These are phyloP conservation scores for Synergus gifuensis DNA, from an alignment of 2,888 invertebrate species.

Conservation along the genomic window DNA sequence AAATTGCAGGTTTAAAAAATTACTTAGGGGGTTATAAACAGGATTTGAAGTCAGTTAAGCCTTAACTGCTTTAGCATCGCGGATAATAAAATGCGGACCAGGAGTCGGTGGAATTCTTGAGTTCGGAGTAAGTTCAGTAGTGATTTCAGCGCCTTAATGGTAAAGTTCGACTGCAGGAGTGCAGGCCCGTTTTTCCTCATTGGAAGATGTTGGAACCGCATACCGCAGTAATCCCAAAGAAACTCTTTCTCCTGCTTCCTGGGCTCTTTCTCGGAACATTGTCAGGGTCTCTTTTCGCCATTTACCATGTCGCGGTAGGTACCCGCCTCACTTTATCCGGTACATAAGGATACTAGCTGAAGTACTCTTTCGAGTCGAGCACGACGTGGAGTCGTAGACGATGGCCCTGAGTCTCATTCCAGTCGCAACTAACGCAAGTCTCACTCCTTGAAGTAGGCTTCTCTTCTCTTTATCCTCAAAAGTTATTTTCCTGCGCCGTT, in stretches of 20 bases:
- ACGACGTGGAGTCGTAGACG: not conserved
- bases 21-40: too few relatives aligned
- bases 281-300: not conserved
- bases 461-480: not conserved
- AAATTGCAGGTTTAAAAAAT: too few relatives aligned
- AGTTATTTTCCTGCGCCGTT: slow-evolving; percentile 1
- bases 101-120: not conserved
- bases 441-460: slow-evolving; percentile 19
- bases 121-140: not conserved
- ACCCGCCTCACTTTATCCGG: not conserved
- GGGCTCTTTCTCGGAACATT: not conserved
- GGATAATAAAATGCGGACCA: not conserved
- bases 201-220: not conserved
- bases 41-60: too few relatives aligned
- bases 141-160: not conserved
- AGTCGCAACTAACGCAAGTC: not conserved
- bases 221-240: not conserved
- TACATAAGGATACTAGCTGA: not conserved
- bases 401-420: slow-evolving; percentile 13
- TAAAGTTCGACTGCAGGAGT: not conserved
- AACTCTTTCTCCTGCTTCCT: slow-evolving; percentile 15
- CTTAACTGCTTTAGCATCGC: not conserved
- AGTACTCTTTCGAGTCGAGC: slow-evolving; percentile 29
- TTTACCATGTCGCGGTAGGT: slow-evolving; percentile 12
- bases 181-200: not conserved